Conservation (phyloP, 2,113 vertebrate species). For the Phyllopteryx taeniolatus region DNA sequence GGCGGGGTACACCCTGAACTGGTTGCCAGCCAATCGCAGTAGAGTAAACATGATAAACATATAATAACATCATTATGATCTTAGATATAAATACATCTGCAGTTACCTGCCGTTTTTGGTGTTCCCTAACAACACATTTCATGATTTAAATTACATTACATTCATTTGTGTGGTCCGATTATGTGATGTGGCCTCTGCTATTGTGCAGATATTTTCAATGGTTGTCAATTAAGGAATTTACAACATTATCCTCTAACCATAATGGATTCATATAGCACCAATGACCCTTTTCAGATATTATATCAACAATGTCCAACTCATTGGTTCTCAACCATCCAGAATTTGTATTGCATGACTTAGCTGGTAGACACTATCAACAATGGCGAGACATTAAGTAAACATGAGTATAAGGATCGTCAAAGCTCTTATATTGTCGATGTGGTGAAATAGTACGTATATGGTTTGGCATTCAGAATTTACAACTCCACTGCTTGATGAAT, state of each 20-base stretch:
- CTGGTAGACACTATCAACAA: neutral
- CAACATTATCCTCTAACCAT: neutral
- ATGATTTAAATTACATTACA: neutral
- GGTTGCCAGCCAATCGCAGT: too few relatives aligned
- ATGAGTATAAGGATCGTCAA: neutral
- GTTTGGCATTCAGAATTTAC: neutral
- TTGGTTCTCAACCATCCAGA: slow-evolving; percentile 27
- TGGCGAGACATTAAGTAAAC: neutral
- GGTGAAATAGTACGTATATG: neutral
- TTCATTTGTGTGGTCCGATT: neutral
- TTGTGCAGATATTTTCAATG: neutral
- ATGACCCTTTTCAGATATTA: slow-evolving; percentile 25
- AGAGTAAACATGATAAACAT: too few relatives aligned
- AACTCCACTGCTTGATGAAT: neutral
- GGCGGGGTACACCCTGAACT: too few relatives aligned
- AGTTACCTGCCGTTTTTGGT: neutral
- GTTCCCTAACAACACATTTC: neutral
- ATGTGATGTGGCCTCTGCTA: neutral
- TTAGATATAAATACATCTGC: neutral
- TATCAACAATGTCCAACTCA: slow-evolving; percentile 37
- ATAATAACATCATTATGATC: too few relatives aligned
- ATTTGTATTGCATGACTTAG: slow-evolving; percentile 13
- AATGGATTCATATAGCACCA: slow-evolving; percentile 11
- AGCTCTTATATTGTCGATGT: neutral
- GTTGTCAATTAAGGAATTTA: neutral